Conservation (phyloP, 2,797 vertebrate genomes). For the Oreonectes daqikongensis region DNA sequence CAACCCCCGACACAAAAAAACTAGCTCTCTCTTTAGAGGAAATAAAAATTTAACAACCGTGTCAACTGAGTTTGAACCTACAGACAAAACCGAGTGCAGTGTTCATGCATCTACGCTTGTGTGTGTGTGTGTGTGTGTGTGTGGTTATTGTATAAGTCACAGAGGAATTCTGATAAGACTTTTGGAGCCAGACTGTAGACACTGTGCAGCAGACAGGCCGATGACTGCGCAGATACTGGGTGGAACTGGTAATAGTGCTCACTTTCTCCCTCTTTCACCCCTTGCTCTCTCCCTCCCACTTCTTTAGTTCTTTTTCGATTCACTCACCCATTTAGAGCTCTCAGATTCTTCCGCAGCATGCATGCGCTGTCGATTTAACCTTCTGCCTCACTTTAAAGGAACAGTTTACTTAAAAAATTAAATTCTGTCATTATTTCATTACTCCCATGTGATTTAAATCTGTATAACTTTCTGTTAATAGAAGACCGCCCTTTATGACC, state of each 20-base stretch:
- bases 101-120: conserved; percentile 57
- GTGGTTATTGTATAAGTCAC: conserved; percentile 71
- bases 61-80: neutral
- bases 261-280: conserved; percentile 20
- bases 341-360: neutral
- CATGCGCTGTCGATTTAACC: neutral
- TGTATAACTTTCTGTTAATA: neutral
- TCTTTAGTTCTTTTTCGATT: neutral
- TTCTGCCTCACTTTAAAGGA: neutral
- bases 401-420: too few species aligned
- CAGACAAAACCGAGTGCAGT: conserved; percentile 6
- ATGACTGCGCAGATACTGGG: conserved; percentile 77
- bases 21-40: neutral
- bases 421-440: neutral
- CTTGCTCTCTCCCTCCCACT: neutral
- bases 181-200: conserved; percentile 79
- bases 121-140: conserved; percentile 41
- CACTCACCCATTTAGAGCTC: neutral
- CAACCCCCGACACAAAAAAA: neutral
- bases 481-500: neutral
- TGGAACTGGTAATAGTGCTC: conserved; percentile 53
- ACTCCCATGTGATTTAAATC: neutral
- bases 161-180: conserved; percentile 76
- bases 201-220: conserved; percentile 66
- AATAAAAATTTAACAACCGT: neutral